These are phyloP conservation scores for Danio albolineatus DNA, from an alignment of 2,797 vertebrate genomes.

Conservation along the genomic window DNA sequence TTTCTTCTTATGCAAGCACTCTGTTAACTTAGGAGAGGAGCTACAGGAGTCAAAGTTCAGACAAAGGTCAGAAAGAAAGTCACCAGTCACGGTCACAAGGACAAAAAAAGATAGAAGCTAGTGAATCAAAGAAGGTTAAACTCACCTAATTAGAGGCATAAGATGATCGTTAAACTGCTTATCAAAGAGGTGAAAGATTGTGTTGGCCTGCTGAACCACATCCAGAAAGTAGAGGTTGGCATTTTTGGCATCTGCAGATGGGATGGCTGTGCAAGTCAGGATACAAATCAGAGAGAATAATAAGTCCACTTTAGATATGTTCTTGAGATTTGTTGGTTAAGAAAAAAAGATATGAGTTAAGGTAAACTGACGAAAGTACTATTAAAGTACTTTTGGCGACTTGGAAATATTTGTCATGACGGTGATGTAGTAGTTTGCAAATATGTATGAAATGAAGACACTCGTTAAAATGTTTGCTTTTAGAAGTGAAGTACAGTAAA, in stretches of 20 bases:
- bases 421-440: too few relatives aligned
- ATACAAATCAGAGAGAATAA: constrained; percentile 33
- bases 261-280: constrained; percentile 84
- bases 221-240: constrained; percentile 98
- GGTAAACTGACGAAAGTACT: too few relatives aligned
- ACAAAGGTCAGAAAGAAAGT: constrained; percentile 9
- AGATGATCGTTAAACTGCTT: constrained; percentile 99
- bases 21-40: constrained; percentile 96
- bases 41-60: constrained; percentile 70
- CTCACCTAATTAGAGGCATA: constrained; percentile 98
- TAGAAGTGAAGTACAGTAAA: too few relatives aligned
- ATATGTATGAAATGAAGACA: too few relatives aligned
- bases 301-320: background rate
- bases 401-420: too few relatives aligned
- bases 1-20: constrained; percentile 99
- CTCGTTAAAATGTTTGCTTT: too few relatives aligned
- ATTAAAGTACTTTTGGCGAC: too few relatives aligned
- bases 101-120: background rate
- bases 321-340: background rate
- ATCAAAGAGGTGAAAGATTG: constrained; percentile 99
- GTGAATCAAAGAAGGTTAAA: background rate
- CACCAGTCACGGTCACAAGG: background rate
- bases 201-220: constrained; percentile 99
- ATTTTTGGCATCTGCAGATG: constrained; percentile 94
- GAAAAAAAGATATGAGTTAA: too few relatives aligned